Evolutionary conservation across 2,888 invertebrate genomes (phyloP), one percentile per base, ranked within the genome.

Genomic region (Drosophila pegasa): DNA sequence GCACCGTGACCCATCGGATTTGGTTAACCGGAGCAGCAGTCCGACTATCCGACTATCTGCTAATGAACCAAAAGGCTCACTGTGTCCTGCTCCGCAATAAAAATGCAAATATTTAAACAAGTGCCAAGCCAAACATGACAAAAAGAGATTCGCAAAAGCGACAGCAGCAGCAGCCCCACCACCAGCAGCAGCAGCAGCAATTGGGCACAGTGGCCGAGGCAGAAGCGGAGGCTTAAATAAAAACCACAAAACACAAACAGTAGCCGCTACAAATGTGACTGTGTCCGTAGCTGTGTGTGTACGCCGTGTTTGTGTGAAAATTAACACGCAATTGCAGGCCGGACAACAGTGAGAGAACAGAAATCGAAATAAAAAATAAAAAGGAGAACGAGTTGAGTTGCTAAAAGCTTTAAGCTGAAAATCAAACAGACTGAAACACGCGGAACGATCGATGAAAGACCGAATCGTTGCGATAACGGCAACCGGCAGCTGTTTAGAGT

Each of bases 321-420:
- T 86, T 88, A 88, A 87, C 85, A 88, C 88, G 81, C 85, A 83
- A 88, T 86, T 88, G 74, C 62, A 48, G 68, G 59, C 81, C 69
- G 82, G 64, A 70, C 82, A 64, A 62, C 72, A 69, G 60, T 71
- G 69, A 69, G 61, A 71, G 58, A 40, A 71, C 66, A 71, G 62
- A 63, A 76, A 80, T 71, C 54, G 60, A 70, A 77, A 87, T 70
- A 69, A 61, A 76, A 70, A 77, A 87, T 70, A 69, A 61, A 76
- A 41, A 25, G 25, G 9, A 25, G 71, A 87, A 81, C 61, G 68
- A 85, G 85, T 81, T 55, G 75, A 66, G 61, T 78, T 61, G 59
- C 55, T 43, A 64, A 63, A 43, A 43, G 59, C 60, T 80, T 87
- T 67, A 87, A 85, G 87, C 85, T 68, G 76, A 71, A 88, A 88